Conservation (phyloP, 2,113 vertebrate genomes). For the Paratilapia polleni region DNA sequence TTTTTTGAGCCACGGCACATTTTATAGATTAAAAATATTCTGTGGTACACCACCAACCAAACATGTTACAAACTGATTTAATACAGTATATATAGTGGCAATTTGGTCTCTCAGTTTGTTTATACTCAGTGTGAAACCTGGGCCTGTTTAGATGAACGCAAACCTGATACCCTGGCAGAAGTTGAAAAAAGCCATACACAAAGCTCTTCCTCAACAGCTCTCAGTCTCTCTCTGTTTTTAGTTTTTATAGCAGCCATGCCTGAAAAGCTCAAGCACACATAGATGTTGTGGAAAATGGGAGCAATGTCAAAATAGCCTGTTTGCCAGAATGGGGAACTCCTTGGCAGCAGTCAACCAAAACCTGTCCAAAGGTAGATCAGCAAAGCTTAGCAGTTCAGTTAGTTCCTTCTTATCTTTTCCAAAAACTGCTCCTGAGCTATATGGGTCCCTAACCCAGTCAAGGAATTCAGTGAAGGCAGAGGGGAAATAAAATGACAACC, state of each 20-base stretch:
- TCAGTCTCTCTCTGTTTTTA: background rate
- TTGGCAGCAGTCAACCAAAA: conserved; percentile 26
- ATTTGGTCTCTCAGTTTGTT: background rate
- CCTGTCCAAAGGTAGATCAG: conserved; percentile 28
- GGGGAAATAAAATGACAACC: too few relatives aligned
- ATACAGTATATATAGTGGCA: background rate
- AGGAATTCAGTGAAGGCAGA: too few relatives aligned
- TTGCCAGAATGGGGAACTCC: conserved; percentile 8
- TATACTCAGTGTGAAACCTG: too few relatives aligned
- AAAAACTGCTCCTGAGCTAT: background rate
- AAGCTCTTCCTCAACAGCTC: background rate
- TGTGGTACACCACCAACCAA: too few relatives aligned
- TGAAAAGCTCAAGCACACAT: background rate
- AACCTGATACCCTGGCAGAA: background rate
- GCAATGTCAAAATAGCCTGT: too few relatives aligned
- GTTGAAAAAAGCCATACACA: background rate
- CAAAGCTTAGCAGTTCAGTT: conserved; percentile 45
- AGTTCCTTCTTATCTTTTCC: conserved; percentile 35
- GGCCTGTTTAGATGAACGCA: background rate
- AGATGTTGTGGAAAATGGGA: too few relatives aligned
- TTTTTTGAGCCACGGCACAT: too few relatives aligned
- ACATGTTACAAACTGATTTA: too few relatives aligned
- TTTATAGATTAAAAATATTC: too few relatives aligned
- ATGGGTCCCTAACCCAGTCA: conserved; percentile 49
- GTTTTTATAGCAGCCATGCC: background rate